Base-by-base conservation (phyloP, 2,113 vertebrate species). In the Sarotherodon lohbergeri region DNA sequence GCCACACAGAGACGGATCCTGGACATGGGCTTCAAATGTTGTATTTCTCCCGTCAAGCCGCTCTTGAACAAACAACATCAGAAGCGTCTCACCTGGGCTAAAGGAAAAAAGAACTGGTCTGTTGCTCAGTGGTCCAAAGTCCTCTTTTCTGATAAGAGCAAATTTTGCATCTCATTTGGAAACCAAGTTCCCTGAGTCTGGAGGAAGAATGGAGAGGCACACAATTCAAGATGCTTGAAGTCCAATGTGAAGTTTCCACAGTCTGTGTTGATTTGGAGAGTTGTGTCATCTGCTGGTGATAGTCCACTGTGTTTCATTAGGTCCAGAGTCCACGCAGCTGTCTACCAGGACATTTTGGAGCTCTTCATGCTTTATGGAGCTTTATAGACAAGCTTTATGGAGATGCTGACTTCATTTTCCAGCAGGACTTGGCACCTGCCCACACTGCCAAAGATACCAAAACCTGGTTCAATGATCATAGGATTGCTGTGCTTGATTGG, bases 241-340 rank as follows among this genome's bases (percentile, higher is more conserved):
- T 59, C 14, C 27, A 59, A 7, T 16, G 56, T 59, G 56, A 29
- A 59, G 7, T 59, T 59, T 59, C 7, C 56, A 59, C 7, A 59
- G 56, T 29, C 0, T 16, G 56, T 59, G 56, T 16, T 59, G 4
- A 59, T 59, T 59, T 59, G 27, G 56, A 4, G 0, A 29, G 56
- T 13, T 0, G 0, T 9, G 56, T 59, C 13, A 0, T 29, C 24
- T 29, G 0, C 56, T 5, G 56, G 56, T 57, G 56, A 1, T 57
- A 1, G 2, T 29, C 56, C 1, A 27, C 55, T 57, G 55, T 57
- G 55, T 0, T 57, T 57, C 2, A 1, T 56, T 29, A 57, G 0
- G 12, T 27, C 22, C 22, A 56, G 54, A 56, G 54, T 0, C 22
- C 0, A 13, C 6, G 0, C 54, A 56, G 54, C 6, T 0, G 0